Evolutionary conservation across 1,140 invertebrate genomes (phyloP), one percentile per base, ranked within the genome.

Genomic region (Drosophila suzukii): DNA sequence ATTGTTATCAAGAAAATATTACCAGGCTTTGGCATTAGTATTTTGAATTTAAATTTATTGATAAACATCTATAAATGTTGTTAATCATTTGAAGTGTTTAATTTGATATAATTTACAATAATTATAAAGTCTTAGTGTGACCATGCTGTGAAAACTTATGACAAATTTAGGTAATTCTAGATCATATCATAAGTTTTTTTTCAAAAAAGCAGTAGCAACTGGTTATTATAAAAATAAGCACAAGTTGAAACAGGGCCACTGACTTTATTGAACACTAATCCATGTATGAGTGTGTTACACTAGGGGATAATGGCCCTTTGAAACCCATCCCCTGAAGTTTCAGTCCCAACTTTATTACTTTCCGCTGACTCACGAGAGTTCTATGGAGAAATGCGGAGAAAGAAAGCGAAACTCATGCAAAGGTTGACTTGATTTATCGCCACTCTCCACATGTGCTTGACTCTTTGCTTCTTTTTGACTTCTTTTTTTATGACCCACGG

Each of bases 351-450:
- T 89, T 83, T 88, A 89, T 88, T 89, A 89, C 84, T 80, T 88
- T 89, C 24, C 78, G 83, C 83, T 88, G 83, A 86, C 83, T 86
- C 83, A 85, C 63, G 20, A 17, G 61, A 36, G 41, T n/a, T 27
- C 59, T 32, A 11, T 43, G 24, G 41, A 39, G 54, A 44, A 41
- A 34, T 65, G 44, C 11, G 27, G 13, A 34, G 55, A 61, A 62
- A 72, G 58, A 76, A 86, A 82, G 75, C 62, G 57, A 82, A 73
- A 83, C 70, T 88, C 83, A 86, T 86, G 83, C 83, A 88, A 88
- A 86, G 83, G 83, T 86, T 86, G 83, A 59, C 83, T 79, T 86
- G 83, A 86, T 86, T 86, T 86, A 86, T 86, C 32, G 75, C 82
- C 65, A 34, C 76, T 75, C 61, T 73, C 62, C 78, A 85, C 75